Evolutionary conservation across 2,888 invertebrate genomes (phyloP).

Genomic region (Chironomus tentans): DNA sequence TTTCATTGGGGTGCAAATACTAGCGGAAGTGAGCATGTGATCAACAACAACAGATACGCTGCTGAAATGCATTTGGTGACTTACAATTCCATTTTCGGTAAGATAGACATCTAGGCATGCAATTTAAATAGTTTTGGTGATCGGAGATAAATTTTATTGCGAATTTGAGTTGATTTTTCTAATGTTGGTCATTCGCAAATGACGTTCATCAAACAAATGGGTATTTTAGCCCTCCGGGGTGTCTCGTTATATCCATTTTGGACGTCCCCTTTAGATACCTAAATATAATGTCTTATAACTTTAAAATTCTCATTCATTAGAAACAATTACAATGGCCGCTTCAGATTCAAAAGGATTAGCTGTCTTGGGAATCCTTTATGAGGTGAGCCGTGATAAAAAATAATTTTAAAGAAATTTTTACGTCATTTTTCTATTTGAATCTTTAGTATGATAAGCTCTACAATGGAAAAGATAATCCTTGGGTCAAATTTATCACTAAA

Average conservation of each 20-base stretch:
- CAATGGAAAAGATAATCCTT: not conserved
- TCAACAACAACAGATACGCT: not conserved
- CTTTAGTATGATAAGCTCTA: not conserved
- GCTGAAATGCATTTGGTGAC: slow-evolving; percentile 4
- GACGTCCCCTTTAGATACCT: too few species aligned
- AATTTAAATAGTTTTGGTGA: not conserved
- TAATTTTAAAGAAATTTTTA: not conserved
- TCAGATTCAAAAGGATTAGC: not conserved
- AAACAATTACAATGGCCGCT: not conserved
- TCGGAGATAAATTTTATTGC: too few species aligned
- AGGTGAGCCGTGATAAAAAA: not conserved
- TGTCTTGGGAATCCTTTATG: slow-evolving; percentile 9
- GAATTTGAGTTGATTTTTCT: too few species aligned
- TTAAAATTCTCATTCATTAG: not conserved
- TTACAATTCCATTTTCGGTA: slow-evolving; percentile 4
- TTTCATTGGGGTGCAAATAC: slow-evolving; percentile 14
- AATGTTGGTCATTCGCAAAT: too few species aligned
- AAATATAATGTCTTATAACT: too few species aligned
- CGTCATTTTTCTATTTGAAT: not conserved
- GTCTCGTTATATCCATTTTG: too few species aligned
- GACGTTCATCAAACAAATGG: too few species aligned
- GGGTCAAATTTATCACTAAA: not conserved
- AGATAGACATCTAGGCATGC: not conserved
- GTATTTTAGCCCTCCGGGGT: too few species aligned
- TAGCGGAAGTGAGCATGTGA: slow-evolving; percentile 3